Evolutionary conservation across 2,113 vertebrate genomes (phyloP), one percentile per base, ranked within the genome.

Genomic region (Podarcis cretensis): DNA sequence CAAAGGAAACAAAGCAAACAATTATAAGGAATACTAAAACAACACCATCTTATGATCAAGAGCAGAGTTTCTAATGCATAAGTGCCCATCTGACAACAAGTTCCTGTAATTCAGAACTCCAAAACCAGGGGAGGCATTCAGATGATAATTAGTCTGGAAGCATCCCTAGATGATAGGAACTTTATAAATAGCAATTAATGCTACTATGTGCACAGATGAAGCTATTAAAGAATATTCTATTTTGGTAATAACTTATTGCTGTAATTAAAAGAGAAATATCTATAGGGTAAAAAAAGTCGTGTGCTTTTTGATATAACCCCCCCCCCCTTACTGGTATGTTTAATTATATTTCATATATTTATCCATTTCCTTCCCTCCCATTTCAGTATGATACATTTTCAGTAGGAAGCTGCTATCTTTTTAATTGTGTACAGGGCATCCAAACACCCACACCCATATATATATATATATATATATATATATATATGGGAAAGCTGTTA

Each of bases 341-440:
- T 81, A 81, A 81, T 59, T 73, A 59, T 54, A 80, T 2, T 87
- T 71, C 66, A 71, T n/a, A 35, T 37, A 43, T 69, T 25, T 25
- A 43, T 79, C 9, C 32, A 1, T 78, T 21, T 74, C 81, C 23
- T 30, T 59, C 0, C 40, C 78, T 13, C 54, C 54, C 4, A 69
- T 77, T 27, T 83, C 14, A 78, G 73, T 21, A 32, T 68, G 86
- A n/a, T 18, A 43, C 16, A 87, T 90, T 89, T 88, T 81, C 8
- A 43, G 18, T 89, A 1, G 90, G 84, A 4, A 35, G n/a, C 0
- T 66, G 18, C 66, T 76, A 69, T 27, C 82, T 81, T 59, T 66
- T 90, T 59, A 1, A 14, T 85, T 90, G 16, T 82, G 2, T 81
- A 88, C 65, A 74, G 86, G 86, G 76, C 79, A 5, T 13, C 43